These are phyloP conservation scores for Cybosia mesomella DNA, from an alignment of 2,888 invertebrate genomes.

Conservation along the genomic window DNA sequence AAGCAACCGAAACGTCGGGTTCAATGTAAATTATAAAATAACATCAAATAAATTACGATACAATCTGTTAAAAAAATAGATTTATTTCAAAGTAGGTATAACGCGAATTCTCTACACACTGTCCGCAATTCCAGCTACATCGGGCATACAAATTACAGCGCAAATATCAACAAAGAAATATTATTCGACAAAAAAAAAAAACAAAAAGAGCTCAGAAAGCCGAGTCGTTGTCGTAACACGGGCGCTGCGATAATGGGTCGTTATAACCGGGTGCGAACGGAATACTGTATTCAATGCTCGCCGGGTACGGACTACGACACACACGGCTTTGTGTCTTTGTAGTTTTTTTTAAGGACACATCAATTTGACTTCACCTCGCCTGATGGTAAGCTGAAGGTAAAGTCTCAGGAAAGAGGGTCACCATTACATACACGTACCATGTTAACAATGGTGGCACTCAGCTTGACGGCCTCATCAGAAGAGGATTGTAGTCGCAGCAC, in stretches of 20 bases:
- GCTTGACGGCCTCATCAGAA: too few species aligned
- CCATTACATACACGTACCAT: too few species aligned
- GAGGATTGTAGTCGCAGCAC: too few species aligned
- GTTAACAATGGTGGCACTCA: too few species aligned
- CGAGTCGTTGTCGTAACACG: conserved; percentile 21
- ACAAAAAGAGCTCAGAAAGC: conserved; percentile 21
- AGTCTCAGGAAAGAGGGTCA: too few species aligned
- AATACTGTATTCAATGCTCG: conserved; percentile 21
- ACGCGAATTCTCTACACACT: background rate
- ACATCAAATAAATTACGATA: too few species aligned
- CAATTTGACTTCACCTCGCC: too few species aligned
- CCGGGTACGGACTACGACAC: conserved; percentile 16
- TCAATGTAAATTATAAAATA: too few species aligned
- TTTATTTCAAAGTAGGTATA: too few species aligned
- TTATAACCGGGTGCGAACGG: conserved; percentile 19
- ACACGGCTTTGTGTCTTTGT: background rate
- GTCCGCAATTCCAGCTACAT: background rate
- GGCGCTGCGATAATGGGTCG: conserved; percentile 28
- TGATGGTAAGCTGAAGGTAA: too few species aligned
- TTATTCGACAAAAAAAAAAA: background rate
- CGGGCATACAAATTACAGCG: background rate
- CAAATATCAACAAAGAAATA: conserved; percentile 8
- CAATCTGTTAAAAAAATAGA: too few species aligned
- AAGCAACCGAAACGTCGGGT: too few species aligned
- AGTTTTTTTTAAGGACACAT: background rate